Evolutionary conservation across 2,797 vertebrate species (phyloP).

Genomic region (Microcaecilia unicolor): DNA sequence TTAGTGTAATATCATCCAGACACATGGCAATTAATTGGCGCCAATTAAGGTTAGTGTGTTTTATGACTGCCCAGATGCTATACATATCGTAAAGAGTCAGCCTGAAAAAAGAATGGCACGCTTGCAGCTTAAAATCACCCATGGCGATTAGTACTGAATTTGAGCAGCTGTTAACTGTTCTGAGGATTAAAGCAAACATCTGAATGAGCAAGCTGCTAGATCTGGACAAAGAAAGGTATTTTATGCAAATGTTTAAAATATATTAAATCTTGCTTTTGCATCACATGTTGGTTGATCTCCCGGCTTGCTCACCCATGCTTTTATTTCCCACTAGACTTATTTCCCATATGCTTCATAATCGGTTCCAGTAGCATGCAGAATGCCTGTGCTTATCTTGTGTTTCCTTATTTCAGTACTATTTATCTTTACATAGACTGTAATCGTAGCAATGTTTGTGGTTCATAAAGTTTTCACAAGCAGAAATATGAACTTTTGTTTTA

Average conservation of each 20-base stretch:
- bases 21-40: not conserved
- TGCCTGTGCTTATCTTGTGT: not conserved
- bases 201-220: slow-evolving; percentile 23
- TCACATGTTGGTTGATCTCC: not conserved
- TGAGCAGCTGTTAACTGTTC: slow-evolving; percentile 17
- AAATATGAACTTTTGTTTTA: too few species aligned
- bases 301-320: not conserved
- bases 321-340: not conserved
- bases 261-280: not conserved
- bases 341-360: not conserved
- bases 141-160: slow-evolving; percentile 13
- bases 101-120: slow-evolving; percentile 1
- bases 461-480: too few species aligned
- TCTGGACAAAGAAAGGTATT: not conserved
- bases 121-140: slow-evolving; percentile 1
- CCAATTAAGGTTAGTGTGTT: not conserved
- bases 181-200: slow-evolving; percentile 14
- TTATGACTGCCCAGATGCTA: slow-evolving; percentile 21
- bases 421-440: too few species aligned
- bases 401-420: too few species aligned
- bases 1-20: not conserved
- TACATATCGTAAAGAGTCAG: not conserved
- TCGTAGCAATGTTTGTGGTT: too few species aligned
- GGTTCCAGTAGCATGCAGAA: not conserved
- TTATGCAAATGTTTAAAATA: slow-evolving; percentile 7